Percentiles rank a stretch among this genome's conserved stretches.
Conservation (phyloP, 37 sponge, comb jelly and placozoan genomes). For the Axinella damicornis region DNA sequence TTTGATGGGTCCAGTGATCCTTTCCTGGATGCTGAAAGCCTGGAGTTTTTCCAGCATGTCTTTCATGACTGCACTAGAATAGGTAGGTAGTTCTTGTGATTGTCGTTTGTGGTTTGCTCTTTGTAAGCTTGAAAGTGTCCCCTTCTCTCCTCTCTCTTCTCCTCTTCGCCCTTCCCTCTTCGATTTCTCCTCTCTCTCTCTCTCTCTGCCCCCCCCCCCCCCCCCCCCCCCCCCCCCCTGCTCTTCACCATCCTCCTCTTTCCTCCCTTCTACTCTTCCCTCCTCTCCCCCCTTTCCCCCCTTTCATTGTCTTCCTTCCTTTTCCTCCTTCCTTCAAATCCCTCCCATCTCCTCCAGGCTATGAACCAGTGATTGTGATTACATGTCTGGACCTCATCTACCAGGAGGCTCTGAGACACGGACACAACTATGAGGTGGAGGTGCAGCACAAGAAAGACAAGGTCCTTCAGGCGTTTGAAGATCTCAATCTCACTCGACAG, state of each 20-base stretch:
- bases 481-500: slow-evolving; percentile 77
- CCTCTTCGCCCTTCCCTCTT: no score
- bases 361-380: slow-evolving; percentile 93
- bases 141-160: no score
- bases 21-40: slow-evolving; percentile 86
- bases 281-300: background rate
- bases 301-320: background rate
- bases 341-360: slow-evolving; percentile 68
- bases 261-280: background rate
- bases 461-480: slow-evolving; percentile 85
- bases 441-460: slow-evolving; percentile 81
- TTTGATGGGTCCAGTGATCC: slow-evolving; percentile 95
- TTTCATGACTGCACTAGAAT: slow-evolving; percentile 80
- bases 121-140: no score
- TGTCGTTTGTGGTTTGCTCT: background rate
- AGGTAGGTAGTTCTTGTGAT: slow-evolving; percentile 58
- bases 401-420: slow-evolving; percentile 61
- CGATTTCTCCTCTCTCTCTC: no score
- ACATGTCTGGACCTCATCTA: slow-evolving; percentile 89
- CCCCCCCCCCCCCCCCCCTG: no score
- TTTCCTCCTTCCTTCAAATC: background rate
- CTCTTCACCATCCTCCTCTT: background rate
- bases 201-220: no score
- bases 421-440: slow-evolving; percentile 80
- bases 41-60: slow-evolving; percentile 79